These are phyloP conservation scores for Palythoa caribaeorum DNA, from an alignment of 92 coral and sea anemone genomes.

Conservation along the genomic window DNA sequence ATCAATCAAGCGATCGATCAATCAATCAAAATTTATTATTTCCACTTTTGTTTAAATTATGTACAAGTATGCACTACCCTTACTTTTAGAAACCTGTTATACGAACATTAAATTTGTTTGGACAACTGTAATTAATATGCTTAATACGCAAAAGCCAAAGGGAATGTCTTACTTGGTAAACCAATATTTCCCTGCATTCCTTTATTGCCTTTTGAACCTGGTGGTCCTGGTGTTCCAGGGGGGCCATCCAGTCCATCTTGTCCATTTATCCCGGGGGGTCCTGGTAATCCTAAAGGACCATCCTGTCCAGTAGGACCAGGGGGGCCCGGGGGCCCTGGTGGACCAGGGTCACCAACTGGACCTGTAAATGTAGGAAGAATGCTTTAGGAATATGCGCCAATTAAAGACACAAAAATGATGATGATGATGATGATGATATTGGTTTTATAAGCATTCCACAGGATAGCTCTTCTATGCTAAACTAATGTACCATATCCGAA, in stretches of 20 bases:
- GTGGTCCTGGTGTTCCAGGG: constrained; percentile 12
- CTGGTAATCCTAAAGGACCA: constrained; percentile 48
- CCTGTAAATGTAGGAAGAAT: constrained; percentile 20
- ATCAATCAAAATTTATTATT: too few species aligned
- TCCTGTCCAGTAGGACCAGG: constrained; percentile 33
- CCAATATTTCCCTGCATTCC: constrained; percentile 33
- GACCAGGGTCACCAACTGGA: constrained; percentile 42
- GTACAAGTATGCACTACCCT: too few species aligned
- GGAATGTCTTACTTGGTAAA: constrained; percentile 14
- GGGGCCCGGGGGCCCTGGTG: constrained; percentile 43
- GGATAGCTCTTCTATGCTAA: too few species aligned
- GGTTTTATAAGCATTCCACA: too few species aligned
- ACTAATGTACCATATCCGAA: too few species aligned
- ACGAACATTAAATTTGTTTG: neutral
- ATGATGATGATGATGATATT: too few species aligned
- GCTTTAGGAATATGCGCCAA: neutral
- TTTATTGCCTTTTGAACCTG: neutral
- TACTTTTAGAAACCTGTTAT: neutral
- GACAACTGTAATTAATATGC: neutral
- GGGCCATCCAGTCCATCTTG: constrained; percentile 48
- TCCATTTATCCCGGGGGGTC: constrained; percentile 47
- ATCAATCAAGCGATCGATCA: too few species aligned
- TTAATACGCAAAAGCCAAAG: neutral
- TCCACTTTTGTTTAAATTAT: too few species aligned
- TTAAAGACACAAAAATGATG: neutral